Evolutionary conservation across 2,797 vertebrate species (phyloP), one percentile per base, ranked within the genome.

Genomic region (Borostomias antarcticus): DNA sequence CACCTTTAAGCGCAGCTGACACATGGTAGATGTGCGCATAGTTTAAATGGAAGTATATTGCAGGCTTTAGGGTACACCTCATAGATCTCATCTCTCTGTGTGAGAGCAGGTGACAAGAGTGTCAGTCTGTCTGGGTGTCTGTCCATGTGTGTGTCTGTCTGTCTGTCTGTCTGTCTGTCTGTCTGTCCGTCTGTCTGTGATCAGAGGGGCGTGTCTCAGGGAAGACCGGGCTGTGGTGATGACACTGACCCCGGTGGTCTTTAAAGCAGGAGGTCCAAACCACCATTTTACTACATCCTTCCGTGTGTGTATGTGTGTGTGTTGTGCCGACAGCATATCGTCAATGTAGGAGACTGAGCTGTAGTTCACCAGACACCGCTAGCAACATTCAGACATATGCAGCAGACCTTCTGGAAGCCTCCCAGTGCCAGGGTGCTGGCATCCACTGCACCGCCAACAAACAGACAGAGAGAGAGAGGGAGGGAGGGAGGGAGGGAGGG

Each of bases 301-400:
- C 37, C 26, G n/a, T 10, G 56, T 37, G 56, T 58, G 56, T 37
- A 25, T 60, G 80, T 35, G 4, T 66, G 74, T 67, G 80, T 84
- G 80, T 80, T 73, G 66, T 77, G 81, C 75, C 50, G 45, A 66
- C 71, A 58, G 72, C 17, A 23, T 37, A 13, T 62, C 58, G 75
- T 75, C 77, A 17, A 25, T 51, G 68, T 69, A 75, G 77, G 75
- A 74, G 69, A 81, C 69, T 82, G 79, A 80, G 85, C 86, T 85
- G 86, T 83, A 81, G 85, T 85, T 66, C n/a, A n/a, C n/a, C n/a
- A 81, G 83, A 28, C 37, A 78, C 86, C 86, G 89, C 88, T 89
- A 83, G 82, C 88, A 85, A 85, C 81, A 84, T 63, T 21, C 72
- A 40, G 65, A 80, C 87, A 82, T 85, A 77, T 87, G 84, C 79